Conservation (phyloP, 2,797 vertebrate genomes). For the Acridotheres tristis region DNA sequence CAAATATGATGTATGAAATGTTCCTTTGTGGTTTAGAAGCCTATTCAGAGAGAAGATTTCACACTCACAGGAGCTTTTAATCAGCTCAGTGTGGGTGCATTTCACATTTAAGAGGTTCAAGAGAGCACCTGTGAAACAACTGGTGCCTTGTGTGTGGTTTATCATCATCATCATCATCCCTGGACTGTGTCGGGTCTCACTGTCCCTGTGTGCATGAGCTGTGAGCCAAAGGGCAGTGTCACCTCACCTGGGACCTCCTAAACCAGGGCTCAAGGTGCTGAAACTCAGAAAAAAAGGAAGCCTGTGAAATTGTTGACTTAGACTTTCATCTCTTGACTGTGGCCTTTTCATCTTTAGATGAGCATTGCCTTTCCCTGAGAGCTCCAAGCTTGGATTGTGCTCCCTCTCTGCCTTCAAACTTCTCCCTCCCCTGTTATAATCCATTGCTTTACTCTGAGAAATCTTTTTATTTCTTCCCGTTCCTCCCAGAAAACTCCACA, state of each 20-base stretch:
- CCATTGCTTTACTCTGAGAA: neutral
- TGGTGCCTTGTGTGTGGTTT: neutral
- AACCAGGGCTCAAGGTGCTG: neutral
- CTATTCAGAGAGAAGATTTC: conserved; percentile 1
- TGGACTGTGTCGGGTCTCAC: rapidly evolving
- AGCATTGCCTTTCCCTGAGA: neutral
- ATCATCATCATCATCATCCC: rapidly evolving
- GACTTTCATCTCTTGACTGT: neutral
- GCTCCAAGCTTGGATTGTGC: rapidly evolving
- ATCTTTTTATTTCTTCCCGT: neutral
- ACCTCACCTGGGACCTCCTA: neutral
- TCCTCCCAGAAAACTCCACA: rapidly evolving
- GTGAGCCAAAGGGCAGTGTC: neutral
- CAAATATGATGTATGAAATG: conserved; percentile 5
- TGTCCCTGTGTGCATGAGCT: neutral
- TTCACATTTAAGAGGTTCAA: neutral
- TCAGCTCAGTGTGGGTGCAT: neutral
- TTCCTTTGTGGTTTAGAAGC: conserved; percentile 6
- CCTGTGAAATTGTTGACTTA: neutral
- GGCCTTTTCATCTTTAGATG: neutral
- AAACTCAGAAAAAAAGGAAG: neutral
- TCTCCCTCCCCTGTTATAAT: neutral
- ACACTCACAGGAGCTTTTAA: conserved; percentile 20
- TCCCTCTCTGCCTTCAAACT: neutral
- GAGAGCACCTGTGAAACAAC: neutral